Percentiles rank a stretch among this genome's conserved stretches.
Evolutionary conservation across 2,797 vertebrate genomes (phyloP).

Genomic region (Amphiprion clarkii): DNA sequence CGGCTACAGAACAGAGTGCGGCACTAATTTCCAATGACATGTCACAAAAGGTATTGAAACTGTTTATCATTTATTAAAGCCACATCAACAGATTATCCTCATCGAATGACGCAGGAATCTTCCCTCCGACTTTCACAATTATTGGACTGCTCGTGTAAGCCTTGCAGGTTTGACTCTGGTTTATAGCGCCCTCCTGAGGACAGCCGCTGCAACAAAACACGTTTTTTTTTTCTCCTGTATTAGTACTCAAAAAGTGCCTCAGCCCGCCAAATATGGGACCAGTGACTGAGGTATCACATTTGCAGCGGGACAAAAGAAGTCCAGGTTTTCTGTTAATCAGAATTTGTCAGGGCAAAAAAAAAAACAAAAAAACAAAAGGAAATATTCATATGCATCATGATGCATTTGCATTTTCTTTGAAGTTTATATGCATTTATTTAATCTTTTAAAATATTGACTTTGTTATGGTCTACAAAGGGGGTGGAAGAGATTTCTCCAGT

Average conservation of each 20-base stretch:
- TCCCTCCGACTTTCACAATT: conserved; percentile 57
- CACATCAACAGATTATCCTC: conserved; percentile 41
- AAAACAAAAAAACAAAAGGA: no score
- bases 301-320: background rate
- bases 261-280: background rate
- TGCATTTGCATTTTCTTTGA: background rate
- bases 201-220: conserved; percentile 3
- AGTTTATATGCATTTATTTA: background rate
- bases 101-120: conserved; percentile 41
- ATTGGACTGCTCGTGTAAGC: conserved; percentile 18
- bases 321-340: no score
- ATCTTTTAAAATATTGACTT: background rate
- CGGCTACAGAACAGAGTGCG: conserved; percentile 11
- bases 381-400: background rate
- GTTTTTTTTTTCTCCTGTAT: background rate
- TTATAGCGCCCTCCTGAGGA: conserved; percentile 58
- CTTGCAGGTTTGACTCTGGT: conserved; percentile 13
- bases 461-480: background rate
- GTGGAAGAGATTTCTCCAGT: no score
- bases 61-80: conserved; percentile 53
- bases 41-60: conserved; percentile 28
- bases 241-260: background rate
- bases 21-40: conserved; percentile 47
- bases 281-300: background rate
- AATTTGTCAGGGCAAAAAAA: background rate